These are phyloP conservation scores for Latrodectus hesperus DNA, from an alignment of 2,888 invertebrate genomes.

Conservation along the genomic window DNA sequence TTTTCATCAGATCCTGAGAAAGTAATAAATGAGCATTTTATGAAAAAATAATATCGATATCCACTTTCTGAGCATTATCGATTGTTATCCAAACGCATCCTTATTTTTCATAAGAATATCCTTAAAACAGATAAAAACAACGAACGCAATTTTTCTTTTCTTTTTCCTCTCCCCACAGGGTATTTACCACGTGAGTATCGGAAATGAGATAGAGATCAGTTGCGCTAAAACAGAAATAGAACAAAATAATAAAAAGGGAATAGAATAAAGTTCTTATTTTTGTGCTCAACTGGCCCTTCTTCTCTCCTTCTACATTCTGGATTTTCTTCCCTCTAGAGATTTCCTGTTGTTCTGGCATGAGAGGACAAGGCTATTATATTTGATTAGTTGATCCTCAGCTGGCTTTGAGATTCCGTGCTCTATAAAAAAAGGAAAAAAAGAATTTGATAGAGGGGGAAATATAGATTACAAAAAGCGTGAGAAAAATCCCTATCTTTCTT, in stretches of 20 bases:
- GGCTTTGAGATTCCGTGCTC: constrained; percentile 32
- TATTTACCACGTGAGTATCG: constrained; percentile 46
- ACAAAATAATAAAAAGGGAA: constrained; percentile 11
- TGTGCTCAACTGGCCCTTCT: constrained; percentile 10
- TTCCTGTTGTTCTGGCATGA: constrained; percentile 9
- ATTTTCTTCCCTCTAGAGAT: background rate
- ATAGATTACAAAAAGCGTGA: constrained; percentile 25
- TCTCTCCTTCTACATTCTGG: background rate
- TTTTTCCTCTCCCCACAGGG: background rate
- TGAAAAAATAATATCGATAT: constrained; percentile 10
- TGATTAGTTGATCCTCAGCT: constrained; percentile 44
- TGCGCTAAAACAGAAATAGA: background rate
- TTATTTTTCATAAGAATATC: constrained; percentile 15
- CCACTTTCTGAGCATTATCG: constrained; percentile 3
- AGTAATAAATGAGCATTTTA: background rate
- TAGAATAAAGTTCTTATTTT: constrained; percentile 21
- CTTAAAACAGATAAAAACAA: constrained; percentile 5
- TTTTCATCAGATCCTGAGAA: background rate
- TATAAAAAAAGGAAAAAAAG: background rate
- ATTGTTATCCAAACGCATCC: constrained; percentile 5
- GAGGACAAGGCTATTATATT: constrained; percentile 14
- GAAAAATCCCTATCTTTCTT: background rate
- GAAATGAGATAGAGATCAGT: constrained; percentile 54
- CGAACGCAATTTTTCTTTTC: background rate
- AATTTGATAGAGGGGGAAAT: constrained; percentile 3